Base-by-base conservation (phyloP, 2,113 vertebrate species). In the Aix galericulata region DNA sequence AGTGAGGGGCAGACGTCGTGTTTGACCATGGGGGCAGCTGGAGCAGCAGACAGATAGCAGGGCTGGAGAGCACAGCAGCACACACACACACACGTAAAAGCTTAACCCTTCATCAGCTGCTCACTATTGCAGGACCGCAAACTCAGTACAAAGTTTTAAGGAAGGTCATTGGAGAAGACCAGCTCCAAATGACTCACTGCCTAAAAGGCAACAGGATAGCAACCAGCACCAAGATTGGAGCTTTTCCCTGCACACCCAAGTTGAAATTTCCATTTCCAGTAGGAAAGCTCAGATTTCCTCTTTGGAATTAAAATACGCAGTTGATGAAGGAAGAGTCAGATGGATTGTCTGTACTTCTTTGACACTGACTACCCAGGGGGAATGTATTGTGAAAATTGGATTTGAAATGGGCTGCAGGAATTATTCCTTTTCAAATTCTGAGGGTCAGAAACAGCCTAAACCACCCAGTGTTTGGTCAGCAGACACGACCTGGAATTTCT, bases 401-500 rank as follows among this genome's bases (percentile, higher is more conserved):
- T 91, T 93, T 78, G 3, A 84, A 87, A 46, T 59, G 36, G 50
- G 13, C 44, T 87, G 8, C 72, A 27, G 8, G 26, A 72, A 64
- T 66, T 75, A 64, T 42, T 83, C 17, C 8, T 82, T 86, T 46
- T 80, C 31, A 77, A 82, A 73, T 74, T 53, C 0, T 63, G 6
- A 6, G 80, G n/a, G 31, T 62, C 50, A 88, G 71, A 86, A 91
- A 87, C 58, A 87, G 10, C 34, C 72, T 32, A 86, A 90, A 78
- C 44, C 17, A 63, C 26, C 56, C 58, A 71, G 27, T 90, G 69
- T 97, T 93, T 93, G 58, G 78, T 91, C 78, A 95, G 81, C 22
- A 95, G 95, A 93, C 71, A 62, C 79, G 84, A 87, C 71, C 83
- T 95, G 89, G 44, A 89, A 87, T 94, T 94, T 71, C 89, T 92